phyloP scores from a whole-genome alignment of 2,113 vertebrate species.

The Vidua chalybeata region DNA sequence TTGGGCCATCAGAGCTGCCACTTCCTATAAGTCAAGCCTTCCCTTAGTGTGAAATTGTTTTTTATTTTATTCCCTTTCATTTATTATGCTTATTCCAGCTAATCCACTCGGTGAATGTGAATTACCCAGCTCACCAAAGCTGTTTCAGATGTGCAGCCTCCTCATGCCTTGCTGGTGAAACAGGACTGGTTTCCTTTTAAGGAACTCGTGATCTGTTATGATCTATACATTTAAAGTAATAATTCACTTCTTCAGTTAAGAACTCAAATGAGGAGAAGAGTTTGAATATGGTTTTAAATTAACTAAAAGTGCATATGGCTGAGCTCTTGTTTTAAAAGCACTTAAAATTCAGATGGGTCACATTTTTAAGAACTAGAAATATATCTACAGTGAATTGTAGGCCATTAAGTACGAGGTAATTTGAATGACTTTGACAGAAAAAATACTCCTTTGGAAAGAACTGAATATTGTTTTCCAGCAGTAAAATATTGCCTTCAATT shows the following conservation, averaged over 20 bases:
- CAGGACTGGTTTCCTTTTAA: neutral
- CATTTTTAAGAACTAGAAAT: neutral
- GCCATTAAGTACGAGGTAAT: neutral
- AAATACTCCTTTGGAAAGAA: neutral
- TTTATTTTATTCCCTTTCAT: constrained; percentile 82
- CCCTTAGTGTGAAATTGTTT: constrained; percentile 81
- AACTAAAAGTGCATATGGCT: neutral
- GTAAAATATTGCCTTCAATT: neutral
- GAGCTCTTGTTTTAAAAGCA: constrained; percentile 1
- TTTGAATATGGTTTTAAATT: neutral
- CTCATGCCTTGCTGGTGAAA: neutral
- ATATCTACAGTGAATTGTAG: neutral
- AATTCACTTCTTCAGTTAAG: neutral
- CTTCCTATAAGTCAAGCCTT: constrained; percentile 83
- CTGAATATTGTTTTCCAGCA: neutral
- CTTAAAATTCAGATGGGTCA: neutral
- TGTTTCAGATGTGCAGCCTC: constrained; percentile 41
- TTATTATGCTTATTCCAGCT: constrained; percentile 84
- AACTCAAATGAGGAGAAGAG: neutral
- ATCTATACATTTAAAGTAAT: neutral
- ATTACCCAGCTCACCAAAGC: constrained; percentile 51
- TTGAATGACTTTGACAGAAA: neutral
- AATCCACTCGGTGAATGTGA: constrained; percentile 68
- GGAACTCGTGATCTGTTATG: neutral
- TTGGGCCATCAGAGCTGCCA: constrained; percentile 80